Percentiles rank a stretch among this genome's conserved stretches.
These are phyloP conservation scores for Vanacampus margaritifer DNA, from an alignment of 2,113 vertebrate genomes.

Conservation along the genomic window DNA sequence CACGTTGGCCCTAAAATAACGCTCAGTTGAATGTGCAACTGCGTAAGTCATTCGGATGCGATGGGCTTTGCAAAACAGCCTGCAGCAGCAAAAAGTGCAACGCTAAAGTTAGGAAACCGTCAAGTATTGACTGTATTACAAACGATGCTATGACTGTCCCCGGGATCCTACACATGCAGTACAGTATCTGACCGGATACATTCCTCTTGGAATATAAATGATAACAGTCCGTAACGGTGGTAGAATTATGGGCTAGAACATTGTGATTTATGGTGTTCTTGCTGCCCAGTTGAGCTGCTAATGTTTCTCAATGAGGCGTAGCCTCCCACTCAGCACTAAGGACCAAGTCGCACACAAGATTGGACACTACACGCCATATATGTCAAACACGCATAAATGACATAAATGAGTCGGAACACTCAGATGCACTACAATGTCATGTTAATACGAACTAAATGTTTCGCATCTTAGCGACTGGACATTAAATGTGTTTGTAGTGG, in stretches of 20 bases:
- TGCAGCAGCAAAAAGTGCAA: neutral
- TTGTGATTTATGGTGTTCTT: constrained; percentile 67
- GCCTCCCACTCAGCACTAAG: constrained; percentile 54
- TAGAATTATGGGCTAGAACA: constrained; percentile 33
- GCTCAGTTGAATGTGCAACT: neutral
- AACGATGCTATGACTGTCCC: neutral
- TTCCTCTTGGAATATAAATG: constrained; percentile 38
- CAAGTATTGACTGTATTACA: constrained; percentile 14
- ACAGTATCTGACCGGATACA: constrained; percentile 13
- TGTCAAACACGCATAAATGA: constrained; percentile 25
- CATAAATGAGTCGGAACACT: constrained; percentile 10
- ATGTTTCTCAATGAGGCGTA: constrained; percentile 67
- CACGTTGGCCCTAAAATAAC: neutral
- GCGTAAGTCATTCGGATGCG: constrained; percentile 1
- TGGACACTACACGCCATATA: constrained; percentile 35
- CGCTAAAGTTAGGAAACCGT: constrained; percentile 16
- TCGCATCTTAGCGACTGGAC: neutral
- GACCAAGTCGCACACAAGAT: constrained; percentile 46
- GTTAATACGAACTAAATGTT: neutral
- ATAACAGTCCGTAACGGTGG: constrained; percentile 24
- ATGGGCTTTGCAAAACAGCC: neutral
- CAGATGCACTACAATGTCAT: neutral
- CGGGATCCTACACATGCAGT: constrained; percentile 21
- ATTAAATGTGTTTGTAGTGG: no score
- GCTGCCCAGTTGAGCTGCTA: constrained; percentile 66